These are phyloP conservation scores for Panagrolaimus sp. DNA, from an alignment of 1,140 invertebrate genomes.

Conservation along the genomic window DNA sequence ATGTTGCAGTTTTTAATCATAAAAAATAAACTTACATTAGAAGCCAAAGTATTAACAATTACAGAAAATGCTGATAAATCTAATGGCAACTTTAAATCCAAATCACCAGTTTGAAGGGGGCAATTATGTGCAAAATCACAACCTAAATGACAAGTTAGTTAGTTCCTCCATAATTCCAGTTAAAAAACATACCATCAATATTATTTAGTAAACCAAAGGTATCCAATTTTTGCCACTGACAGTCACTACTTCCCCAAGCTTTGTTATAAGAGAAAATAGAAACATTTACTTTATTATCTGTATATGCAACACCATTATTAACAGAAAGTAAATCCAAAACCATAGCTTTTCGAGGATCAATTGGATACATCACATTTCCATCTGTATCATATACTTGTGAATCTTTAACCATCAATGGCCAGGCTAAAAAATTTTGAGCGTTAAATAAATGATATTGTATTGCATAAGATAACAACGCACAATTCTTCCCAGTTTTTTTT, in stretches of 20 bases:
- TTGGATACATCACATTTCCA: constrained; percentile 10
- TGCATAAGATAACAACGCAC: too few species aligned
- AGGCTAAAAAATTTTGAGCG: neutral
- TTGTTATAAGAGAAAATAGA: neutral
- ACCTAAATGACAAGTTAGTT: too few species aligned
- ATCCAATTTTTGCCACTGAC: neutral
- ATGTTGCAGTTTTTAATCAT: too few species aligned
- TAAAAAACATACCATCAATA: too few species aligned
- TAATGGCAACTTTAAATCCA: neutral
- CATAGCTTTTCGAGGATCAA: neutral
- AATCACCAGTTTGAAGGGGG: neutral
- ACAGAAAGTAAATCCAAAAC: neutral
- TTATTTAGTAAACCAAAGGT: constrained; percentile 3
- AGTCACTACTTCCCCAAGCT: neutral
- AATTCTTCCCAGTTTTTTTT: too few species aligned
- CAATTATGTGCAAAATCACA: constrained; percentile 14
- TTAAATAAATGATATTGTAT: too few species aligned
- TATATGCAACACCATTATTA: constrained; percentile 10
- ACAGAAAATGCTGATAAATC: neutral
- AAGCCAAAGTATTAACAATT: constrained; percentile 10
- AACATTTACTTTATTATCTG: neutral
- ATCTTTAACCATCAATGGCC: neutral
- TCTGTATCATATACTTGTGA: neutral
- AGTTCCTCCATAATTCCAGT: too few species aligned
- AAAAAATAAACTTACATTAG: neutral